Percentiles rank a stretch among this genome's conserved stretches.
Conservation (phyloP, 2,113 vertebrate genomes). For the Mixornis gularis region DNA sequence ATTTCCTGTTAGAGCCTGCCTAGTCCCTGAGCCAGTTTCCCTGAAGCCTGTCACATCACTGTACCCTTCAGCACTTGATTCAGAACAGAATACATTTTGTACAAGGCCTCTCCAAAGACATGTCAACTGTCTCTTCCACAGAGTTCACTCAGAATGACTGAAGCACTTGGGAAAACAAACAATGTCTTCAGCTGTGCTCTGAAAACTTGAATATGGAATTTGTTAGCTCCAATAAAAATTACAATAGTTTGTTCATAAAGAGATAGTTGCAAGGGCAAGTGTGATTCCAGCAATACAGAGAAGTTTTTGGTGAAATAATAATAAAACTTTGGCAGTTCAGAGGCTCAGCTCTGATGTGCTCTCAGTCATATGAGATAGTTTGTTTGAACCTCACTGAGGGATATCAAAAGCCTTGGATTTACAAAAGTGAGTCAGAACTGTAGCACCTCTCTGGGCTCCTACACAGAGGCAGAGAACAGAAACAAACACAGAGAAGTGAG, state of each 20-base stretch:
- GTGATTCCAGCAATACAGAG: not conserved
- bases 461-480: not conserved
- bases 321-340: not conserved
- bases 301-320: not conserved
- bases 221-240: not conserved
- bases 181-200: not conserved
- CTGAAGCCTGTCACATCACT: not conserved
- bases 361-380: not conserved
- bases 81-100: not conserved
- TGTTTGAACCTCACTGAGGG: not conserved
- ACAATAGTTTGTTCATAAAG: not conserved
- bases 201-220: not conserved
- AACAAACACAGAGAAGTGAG: not conserved
- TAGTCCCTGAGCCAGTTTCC: not conserved
- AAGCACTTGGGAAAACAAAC: conserved; percentile 2
- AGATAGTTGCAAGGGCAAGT: not conserved
- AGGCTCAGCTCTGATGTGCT: not conserved
- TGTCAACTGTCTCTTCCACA: not conserved
- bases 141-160: not conserved
- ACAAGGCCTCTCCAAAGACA: not conserved
- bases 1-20: not conserved
- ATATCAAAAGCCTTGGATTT: not conserved
- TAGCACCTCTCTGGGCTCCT: not conserved
- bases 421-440: not conserved
- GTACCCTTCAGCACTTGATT: not conserved